Evolutionary conservation across 2,888 invertebrate species (phyloP).

Genomic region (Conus canariensis): DNA sequence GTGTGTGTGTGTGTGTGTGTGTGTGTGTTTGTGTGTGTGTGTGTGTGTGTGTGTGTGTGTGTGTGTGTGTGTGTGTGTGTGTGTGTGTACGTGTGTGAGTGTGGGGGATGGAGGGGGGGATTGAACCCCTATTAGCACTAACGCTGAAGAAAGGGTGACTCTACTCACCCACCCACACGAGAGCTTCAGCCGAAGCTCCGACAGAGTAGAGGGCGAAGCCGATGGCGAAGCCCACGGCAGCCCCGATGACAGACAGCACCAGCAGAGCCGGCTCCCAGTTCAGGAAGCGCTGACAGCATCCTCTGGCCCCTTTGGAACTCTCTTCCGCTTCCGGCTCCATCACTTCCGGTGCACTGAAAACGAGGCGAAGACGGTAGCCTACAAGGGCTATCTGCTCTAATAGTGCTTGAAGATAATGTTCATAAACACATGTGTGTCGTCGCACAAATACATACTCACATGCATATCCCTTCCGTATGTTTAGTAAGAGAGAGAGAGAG

Average conservation of each 20-base stretch:
- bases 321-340: neutral
- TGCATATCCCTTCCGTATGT: neutral
- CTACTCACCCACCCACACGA: conserved; percentile 62
- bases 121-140: no score
- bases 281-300: conserved; percentile 27
- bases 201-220: conserved; percentile 55
- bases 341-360: neutral
- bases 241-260: conserved; percentile 54
- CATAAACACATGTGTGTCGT: neutral
- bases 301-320: neutral
- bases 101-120: no score
- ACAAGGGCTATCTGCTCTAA: neutral
- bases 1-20: no score
- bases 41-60: no score
- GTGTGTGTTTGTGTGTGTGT: no score
- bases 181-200: conserved; percentile 49
- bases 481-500: neutral
- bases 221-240: conserved; percentile 55
- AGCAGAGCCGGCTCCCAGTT: conserved; percentile 52
- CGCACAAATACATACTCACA: neutral
- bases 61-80: no score
- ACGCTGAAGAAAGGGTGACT: neutral
- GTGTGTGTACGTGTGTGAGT: no score
- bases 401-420: neutral
- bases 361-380: neutral